Evolutionary conservation across 2,888 invertebrate genomes (phyloP), one percentile per base, ranked within the genome.

Genomic region (Nesidiocoris tenuis): DNA sequence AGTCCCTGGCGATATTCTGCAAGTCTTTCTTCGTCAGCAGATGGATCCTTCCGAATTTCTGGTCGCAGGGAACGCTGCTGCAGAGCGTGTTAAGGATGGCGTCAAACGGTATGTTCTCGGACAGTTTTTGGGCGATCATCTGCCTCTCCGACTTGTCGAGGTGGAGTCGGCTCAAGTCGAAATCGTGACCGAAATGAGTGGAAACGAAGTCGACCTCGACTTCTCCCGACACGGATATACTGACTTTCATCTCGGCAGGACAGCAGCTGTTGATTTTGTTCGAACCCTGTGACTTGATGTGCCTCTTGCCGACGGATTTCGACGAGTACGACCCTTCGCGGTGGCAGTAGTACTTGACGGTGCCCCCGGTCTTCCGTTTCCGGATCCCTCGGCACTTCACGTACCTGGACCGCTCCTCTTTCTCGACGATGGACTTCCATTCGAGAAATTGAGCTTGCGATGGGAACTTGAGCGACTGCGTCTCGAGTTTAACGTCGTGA

Each of bases 241-340:
- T 57, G 2, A 68, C 75, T 39, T 61, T 75, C 61, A 75, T 75
- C 23, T 68, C 70, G 1, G 78, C 70, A 22, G 77, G 78, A 39
- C 78, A 78, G 24, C 71, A 78, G 9, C 77, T 75, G 63, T 78
- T 76, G 17, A 78, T 78, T 76, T 78, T 77, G 64, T 77, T 77
- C 66, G 63, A 59, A 22, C 77, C 75, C 54, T 72, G 66, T 16
- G 55, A 61, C 72, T 78, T 78, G 19, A 77, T 17, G 56, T 66
- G 59, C 18, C 77, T 25, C 22, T 72, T 56, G 18, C 78, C 78
- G 57, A 55, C 61, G n/a, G 77, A 70, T 39, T 24, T 65, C 21
- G 63, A 61, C 25, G 23, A 71, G 64, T 64, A 77, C 22, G 59
- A 77, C 12, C 77, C 78, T 23, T 63, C 74, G 22, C 78, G 68